Base-by-base conservation (phyloP, 2,888 invertebrate species). In the Chloroclystis v-ata region DNA sequence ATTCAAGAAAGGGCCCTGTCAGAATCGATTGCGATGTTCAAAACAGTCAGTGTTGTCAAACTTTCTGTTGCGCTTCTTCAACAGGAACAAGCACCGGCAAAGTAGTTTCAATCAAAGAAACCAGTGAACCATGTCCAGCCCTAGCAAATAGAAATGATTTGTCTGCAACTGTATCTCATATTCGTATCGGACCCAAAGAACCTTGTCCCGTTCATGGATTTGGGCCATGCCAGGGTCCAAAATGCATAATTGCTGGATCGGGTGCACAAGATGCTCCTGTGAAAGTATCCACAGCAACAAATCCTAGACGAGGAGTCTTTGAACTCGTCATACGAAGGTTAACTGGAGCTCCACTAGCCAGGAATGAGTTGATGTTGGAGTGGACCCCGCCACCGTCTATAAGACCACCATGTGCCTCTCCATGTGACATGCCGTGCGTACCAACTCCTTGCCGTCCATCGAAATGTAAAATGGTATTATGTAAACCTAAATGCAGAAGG, bases 261-360 rank as follows among this genome's bases (percentile, higher is more conserved):
- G 65, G 63, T 24, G 67, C 61, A 47, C 67, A 73, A 48, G 67
- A 73, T 46, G 77, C 67, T 20, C 75, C 80, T 12, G 78, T 86
- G 3, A 82, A 80, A 60, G 70, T 87, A 7, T 67, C 78, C 4
- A 73, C 74, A 12, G 66, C 64, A 13, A 69, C 65, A 28, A 87
- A 87, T 65, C 77, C 84, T 3, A 74, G 86, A 9, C 71, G 82
- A 38, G 86, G 86, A 12, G 86, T 87, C 14, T 87, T 86, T 54
- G 86, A 87, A 64, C 54, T 87, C 43, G 81, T 84, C 1, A 72
- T 87, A 49, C 76, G 85, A 29, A 76, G 69, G 64, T 64, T 85
- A 47, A 79, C 64, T 12, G 85, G 84, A 16, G 82, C 83, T 20
- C 82, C 84, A 9, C 63, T 86, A 11, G 86, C 86, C 7, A 83